Percentiles rank a stretch among this genome's conserved stretches.
These are phyloP conservation scores for Caenorhabditis sp. DNA, from an alignment of 2,888 invertebrate species.

Conservation along the genomic window DNA sequence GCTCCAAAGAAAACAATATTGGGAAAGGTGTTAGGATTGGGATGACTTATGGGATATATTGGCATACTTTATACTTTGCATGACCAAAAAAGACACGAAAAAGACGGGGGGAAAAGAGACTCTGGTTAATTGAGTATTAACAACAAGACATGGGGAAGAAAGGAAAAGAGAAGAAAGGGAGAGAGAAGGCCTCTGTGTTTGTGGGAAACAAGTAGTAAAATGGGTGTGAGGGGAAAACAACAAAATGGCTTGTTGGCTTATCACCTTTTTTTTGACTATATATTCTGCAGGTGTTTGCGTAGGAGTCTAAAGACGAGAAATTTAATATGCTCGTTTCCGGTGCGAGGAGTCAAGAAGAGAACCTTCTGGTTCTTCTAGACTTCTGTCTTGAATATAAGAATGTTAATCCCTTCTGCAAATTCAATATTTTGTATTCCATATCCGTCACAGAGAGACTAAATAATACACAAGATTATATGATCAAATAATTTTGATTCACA, in stretches of 20 bases:
- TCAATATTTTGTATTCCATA: neutral
- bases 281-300: slow-evolving; percentile 24
- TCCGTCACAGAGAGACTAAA: neutral
- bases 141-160: slow-evolving; percentile 40
- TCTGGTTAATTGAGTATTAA: slow-evolving; percentile 64
- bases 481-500: neutral
- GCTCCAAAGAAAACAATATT: neutral
- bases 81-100: slow-evolving; percentile 1
- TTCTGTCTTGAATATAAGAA: neutral
- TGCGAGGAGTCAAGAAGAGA: neutral
- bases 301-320: neutral
- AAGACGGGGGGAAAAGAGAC: slow-evolving; percentile 24
- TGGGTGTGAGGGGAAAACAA: neutral
- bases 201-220: slow-evolving; percentile 24
- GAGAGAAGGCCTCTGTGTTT: slow-evolving; percentile 21
- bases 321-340: slow-evolving; percentile 19
- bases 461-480: slow-evolving; percentile 15
- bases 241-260: slow-evolving; percentile 18
- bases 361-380: neutral
- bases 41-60: neutral
- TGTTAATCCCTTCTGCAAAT: neutral
- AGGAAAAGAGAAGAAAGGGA: slow-evolving; percentile 1
- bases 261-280: slow-evolving; percentile 11
- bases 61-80: neutral
- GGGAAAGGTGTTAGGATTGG: slow-evolving; percentile 36